A percentile compares a stretch with the other conserved stretches of the same genome.
Conservation (phyloP, 1,140 invertebrate genomes). For the Aphelinus certus region DNA sequence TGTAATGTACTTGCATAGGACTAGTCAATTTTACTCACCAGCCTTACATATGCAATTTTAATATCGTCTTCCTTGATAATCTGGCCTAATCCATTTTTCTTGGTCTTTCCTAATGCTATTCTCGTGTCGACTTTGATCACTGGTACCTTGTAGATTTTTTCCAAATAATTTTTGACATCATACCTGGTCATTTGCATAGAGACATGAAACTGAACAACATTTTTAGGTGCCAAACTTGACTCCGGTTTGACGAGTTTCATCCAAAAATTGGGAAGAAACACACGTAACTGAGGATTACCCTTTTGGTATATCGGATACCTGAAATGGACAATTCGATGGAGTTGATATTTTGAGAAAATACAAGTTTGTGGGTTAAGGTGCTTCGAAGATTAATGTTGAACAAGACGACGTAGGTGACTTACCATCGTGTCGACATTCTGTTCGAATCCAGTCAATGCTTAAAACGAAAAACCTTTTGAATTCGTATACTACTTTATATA, state of each 20-base stretch:
- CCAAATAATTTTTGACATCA: conserved; percentile 92
- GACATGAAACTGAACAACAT: conserved; percentile 84
- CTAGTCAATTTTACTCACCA: conserved; percentile 71
- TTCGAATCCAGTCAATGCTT: background rate
- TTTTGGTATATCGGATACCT: conserved; percentile 88
- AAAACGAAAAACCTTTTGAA: too few relatives aligned
- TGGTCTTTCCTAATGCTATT: conserved; percentile 73
- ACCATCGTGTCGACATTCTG: conserved; percentile 36
- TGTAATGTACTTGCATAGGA: background rate
- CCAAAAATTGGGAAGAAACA: conserved; percentile 94
- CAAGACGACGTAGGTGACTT: background rate
- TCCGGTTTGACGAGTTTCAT: conserved; percentile 85
- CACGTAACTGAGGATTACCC: conserved; percentile 87
- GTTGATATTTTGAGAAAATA: background rate
- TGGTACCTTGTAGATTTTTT: conserved; percentile 91
- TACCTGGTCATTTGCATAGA: conserved; percentile 85
- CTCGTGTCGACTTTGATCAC: conserved; percentile 78
- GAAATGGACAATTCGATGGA: background rate
- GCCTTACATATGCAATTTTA: conserved; percentile 81
- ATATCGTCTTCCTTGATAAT: conserved; percentile 85
- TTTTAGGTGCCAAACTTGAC: conserved; percentile 70
- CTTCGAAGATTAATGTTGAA: background rate
- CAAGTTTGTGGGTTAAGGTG: background rate
- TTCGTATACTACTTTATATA: too few relatives aligned
- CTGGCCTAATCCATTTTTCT: conserved; percentile 67